A percentile compares a stretch with the other conserved stretches of the same genome.
phyloP scores from a whole-genome alignment of 1,140 invertebrate species.

The Berghia stephanieae region DNA sequence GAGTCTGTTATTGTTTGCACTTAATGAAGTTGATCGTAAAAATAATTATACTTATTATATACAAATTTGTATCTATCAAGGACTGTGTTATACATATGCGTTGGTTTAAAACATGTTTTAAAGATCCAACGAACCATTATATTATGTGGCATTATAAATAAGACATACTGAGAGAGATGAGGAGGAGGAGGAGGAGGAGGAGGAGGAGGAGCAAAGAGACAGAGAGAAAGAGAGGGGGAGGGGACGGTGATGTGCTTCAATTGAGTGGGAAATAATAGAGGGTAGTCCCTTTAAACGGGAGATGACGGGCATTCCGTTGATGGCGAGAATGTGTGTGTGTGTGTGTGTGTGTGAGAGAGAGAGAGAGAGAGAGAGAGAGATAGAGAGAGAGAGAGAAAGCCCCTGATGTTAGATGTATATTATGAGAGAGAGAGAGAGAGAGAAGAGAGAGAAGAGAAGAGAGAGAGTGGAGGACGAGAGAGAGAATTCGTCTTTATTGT shows the following conservation, averaged over 20 bases:
- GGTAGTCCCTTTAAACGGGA: not conserved
- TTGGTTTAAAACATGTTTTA: too few relatives aligned
- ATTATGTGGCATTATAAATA: too few relatives aligned
- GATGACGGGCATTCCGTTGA: not conserved
- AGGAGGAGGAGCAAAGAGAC: not conserved
- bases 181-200: not conserved
- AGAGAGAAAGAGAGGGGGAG: not conserved
- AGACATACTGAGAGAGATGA: too few relatives aligned
- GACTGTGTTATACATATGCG: too few relatives aligned
- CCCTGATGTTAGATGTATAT: not conserved
- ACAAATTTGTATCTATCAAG: too few relatives aligned
- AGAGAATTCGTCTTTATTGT: too few relatives aligned
- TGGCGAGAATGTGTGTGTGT: not conserved
- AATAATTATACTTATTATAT: too few relatives aligned
- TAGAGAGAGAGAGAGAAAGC: not conserved
- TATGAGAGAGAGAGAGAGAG: not conserved
- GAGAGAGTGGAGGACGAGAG: not conserved
- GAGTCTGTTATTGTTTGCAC: too few relatives aligned
- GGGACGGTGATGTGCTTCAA: too few relatives aligned
- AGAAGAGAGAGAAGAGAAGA: not conserved
- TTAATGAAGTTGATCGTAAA: too few relatives aligned
- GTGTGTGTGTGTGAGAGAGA: not conserved
- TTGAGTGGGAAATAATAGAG: not conserved
- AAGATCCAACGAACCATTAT: too few relatives aligned
- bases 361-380: conserved; percentile 1